phyloP scores from a whole-genome alignment of 2,113 vertebrate genomes.

The Panthera tigris region DNA sequence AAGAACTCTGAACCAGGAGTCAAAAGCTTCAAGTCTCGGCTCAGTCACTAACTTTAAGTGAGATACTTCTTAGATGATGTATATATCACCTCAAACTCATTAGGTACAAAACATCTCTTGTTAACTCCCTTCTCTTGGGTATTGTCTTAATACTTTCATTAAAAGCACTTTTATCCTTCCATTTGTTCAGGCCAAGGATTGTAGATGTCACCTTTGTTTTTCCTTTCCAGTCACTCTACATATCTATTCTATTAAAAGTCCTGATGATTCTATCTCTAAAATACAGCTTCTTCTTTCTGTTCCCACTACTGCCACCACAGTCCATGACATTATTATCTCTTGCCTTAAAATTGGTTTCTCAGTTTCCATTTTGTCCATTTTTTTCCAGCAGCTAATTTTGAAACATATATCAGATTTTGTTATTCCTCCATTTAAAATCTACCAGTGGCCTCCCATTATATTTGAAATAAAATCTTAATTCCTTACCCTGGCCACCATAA shows the following conservation, averaged over 20 bases:
- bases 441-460: background rate
- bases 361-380: background rate
- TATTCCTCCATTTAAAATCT: background rate
- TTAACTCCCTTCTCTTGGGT: background rate
- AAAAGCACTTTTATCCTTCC: background rate
- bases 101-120: background rate
- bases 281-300: background rate
- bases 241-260: background rate
- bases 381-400: background rate
- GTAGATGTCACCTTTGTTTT: background rate
- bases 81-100: background rate
- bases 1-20: background rate
- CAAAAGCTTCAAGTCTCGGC: background rate
- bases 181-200: slow-evolving; percentile 14
- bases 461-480: background rate
- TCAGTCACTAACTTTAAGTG: background rate
- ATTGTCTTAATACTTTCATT: background rate
- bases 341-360: background rate
- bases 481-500: background rate
- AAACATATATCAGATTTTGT: background rate
- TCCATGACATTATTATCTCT: background rate
- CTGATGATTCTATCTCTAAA: background rate
- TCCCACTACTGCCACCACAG: background rate
- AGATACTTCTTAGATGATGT: background rate
- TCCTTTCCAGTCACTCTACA: background rate